These are phyloP conservation scores for Peromyscus polionotus DNA, from an alignment of 2,113 vertebrate species.

Conservation along the genomic window DNA sequence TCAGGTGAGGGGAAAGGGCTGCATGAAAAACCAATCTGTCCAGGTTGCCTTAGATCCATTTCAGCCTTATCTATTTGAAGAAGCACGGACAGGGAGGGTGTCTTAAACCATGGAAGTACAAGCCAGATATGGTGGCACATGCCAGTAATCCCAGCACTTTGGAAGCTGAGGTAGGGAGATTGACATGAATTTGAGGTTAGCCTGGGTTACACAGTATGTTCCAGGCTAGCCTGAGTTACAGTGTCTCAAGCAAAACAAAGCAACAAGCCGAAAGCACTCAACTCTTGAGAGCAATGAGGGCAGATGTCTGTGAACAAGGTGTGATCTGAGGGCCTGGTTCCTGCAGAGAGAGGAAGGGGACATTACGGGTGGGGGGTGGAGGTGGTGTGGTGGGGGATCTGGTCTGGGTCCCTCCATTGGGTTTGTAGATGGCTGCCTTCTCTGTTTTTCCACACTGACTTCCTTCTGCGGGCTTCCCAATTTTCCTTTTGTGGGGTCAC, in stretches of 20 bases:
- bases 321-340: neutral
- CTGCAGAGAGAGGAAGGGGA: neutral
- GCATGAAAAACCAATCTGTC: neutral
- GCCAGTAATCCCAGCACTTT: neutral
- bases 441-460: neutral
- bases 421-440: neutral
- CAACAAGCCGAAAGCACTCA: neutral
- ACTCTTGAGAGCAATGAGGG: neutral
- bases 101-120: neutral
- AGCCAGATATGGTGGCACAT: neutral
- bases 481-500: neutral
- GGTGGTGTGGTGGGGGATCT: too few relatives aligned
- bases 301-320: neutral
- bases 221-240: neutral
- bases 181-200: neutral
- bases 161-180: neutral
- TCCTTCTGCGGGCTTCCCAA: neutral
- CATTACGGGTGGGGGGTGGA: too few relatives aligned
- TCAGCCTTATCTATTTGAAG: neutral
- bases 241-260: neutral
- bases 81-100: neutral
- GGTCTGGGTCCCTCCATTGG: neutral
- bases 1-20: neutral
- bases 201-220: neutral
- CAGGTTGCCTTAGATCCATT: neutral